Percentiles rank a stretch among this genome's conserved stretches.
Evolutionary conservation across 2,888 invertebrate species (phyloP).

Genomic region (Hemicrepidius hirtus): DNA sequence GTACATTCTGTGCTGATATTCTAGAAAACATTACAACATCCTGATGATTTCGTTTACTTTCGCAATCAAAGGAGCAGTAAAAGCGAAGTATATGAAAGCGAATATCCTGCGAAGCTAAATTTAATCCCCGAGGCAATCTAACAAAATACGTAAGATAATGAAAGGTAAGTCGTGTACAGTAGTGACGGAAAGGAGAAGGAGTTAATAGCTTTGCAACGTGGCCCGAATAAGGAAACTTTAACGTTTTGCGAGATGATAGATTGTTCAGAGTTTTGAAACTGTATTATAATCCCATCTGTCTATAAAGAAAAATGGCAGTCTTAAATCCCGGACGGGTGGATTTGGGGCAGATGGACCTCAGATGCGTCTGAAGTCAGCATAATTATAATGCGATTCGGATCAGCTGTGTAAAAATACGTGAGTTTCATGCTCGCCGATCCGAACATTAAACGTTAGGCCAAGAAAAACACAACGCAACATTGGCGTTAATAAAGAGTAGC

Average conservation of each 20-base stretch:
- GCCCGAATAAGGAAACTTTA: conserved; percentile 61
- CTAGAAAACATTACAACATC: conserved; percentile 46
- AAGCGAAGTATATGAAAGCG: conserved; percentile 51
- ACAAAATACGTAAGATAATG: conserved; percentile 56
- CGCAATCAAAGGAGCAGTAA: conserved; percentile 51
- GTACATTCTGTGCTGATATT: conserved; percentile 38
- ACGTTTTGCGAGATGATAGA: conserved; percentile 62
- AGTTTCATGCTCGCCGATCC: conserved; percentile 22
- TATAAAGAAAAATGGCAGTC: conserved; percentile 58
- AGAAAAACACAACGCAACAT: neutral
- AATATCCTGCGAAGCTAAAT: conserved; percentile 52
- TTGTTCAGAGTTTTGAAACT: conserved; percentile 63
- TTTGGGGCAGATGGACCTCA: conserved; percentile 51
- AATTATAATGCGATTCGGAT: conserved; percentile 60
- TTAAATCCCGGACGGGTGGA: conserved; percentile 50
- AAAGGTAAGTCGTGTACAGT: conserved; percentile 55
- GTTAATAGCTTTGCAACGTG: conserved; percentile 63
- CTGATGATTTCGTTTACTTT: conserved; percentile 51
- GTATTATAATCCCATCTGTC: conserved; percentile 63
- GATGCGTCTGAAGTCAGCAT: conserved; percentile 55
- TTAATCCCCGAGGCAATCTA: conserved; percentile 54
- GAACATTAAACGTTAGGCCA: neutral
- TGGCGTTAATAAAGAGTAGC: conserved; percentile 2
- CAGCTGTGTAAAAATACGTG: conserved; percentile 47
- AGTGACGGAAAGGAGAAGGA: conserved; percentile 52